Evolutionary conservation across 2,888 invertebrate species (phyloP).

Genomic region (Polydrusus tereticollis): DNA sequence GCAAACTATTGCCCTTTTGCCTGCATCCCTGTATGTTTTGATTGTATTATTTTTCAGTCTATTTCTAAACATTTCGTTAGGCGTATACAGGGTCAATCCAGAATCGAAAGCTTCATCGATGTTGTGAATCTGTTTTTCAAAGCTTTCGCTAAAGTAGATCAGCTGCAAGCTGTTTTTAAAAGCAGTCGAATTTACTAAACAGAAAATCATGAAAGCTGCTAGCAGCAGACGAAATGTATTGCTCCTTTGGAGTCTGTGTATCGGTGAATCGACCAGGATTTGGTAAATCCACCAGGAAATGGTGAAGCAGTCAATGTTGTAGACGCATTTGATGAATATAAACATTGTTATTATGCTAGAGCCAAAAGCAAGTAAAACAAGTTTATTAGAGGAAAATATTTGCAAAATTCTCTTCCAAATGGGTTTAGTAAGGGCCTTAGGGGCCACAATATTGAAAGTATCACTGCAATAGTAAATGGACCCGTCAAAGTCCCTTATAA

Average conservation of each 20-base stretch:
- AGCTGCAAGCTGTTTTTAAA: background rate
- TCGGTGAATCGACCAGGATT: background rate
- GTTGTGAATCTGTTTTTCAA: background rate
- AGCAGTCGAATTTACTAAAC: background rate
- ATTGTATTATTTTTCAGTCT: background rate
- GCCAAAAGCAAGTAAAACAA: background rate
- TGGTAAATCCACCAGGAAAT: conserved; percentile 16
- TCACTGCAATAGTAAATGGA: conserved; percentile 7
- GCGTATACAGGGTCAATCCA: background rate
- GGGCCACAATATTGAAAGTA: background rate
- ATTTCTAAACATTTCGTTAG: background rate
- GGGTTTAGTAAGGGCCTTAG: background rate
- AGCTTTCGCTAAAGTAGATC: background rate
- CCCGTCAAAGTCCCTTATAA: conserved; percentile 6
- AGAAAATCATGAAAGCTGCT: background rate
- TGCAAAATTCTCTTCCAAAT: conserved; percentile 8
- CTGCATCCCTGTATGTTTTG: background rate
- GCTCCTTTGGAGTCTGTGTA: conserved; percentile 6
- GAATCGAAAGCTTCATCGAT: background rate
- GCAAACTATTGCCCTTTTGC: background rate
- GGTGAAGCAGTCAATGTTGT: background rate
- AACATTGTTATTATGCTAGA: background rate
- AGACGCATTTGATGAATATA: background rate
- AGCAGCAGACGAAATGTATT: conserved; percentile 7
- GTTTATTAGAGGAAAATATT: background rate